These are phyloP conservation scores for Caenorhabditis parvicauda DNA, from an alignment of 2,888 invertebrate species.

Conservation along the genomic window DNA sequence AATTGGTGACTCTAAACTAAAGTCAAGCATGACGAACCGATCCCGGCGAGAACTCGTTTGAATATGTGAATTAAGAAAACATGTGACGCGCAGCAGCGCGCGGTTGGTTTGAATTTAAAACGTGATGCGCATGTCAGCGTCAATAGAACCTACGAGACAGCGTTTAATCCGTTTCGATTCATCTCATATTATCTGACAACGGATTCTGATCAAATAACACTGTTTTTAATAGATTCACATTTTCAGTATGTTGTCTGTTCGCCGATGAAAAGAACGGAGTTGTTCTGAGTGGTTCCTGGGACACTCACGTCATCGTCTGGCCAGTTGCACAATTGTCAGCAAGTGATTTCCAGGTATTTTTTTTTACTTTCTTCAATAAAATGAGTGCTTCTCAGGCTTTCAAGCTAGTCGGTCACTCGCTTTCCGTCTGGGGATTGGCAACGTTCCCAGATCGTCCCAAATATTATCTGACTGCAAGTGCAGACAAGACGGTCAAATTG, in stretches of 20 bases:
- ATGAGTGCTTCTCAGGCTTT: slow-evolving; percentile 65
- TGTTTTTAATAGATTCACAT: neutral
- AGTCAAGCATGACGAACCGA: neutral
- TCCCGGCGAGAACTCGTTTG: neutral
- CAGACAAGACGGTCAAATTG: slow-evolving; percentile 83
- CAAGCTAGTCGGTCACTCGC: slow-evolving; percentile 68
- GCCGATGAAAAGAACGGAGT: slow-evolving; percentile 67
- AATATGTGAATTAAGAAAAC: no score
- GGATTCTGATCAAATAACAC: no score
- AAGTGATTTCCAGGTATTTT: neutral
- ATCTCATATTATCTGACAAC: no score
- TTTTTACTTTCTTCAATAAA: neutral
- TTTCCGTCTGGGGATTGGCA: slow-evolving; percentile 80
- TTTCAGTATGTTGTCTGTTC: slow-evolving; percentile 66
- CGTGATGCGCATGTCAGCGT: no score
- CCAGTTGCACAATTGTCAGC: slow-evolving; percentile 49
- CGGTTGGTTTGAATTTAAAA: no score
- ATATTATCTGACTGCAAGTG: slow-evolving; percentile 78
- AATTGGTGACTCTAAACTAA: no score
- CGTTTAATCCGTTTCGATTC: no score
- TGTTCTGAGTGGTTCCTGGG: slow-evolving; percentile 87
- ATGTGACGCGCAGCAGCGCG: no score
- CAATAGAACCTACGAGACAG: no score
- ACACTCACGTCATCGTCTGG: slow-evolving; percentile 84
- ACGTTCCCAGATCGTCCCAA: slow-evolving; percentile 37